Evolutionary conservation across 2,888 invertebrate species (phyloP).

Genomic region (Scotopteryx bipunctaria): DNA sequence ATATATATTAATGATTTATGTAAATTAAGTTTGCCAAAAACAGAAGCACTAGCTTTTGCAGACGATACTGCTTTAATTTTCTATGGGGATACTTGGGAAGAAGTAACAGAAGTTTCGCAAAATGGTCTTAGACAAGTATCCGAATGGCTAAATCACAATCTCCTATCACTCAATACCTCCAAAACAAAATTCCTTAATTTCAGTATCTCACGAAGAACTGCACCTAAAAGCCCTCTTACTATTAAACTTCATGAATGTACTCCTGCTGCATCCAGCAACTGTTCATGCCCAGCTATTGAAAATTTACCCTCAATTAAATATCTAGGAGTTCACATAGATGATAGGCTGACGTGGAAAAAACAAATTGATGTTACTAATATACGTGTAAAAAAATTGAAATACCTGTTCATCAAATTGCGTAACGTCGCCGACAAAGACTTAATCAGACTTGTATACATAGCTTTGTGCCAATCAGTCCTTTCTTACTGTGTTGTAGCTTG

Average conservation of each 20-base stretch:
- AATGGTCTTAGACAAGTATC: background rate
- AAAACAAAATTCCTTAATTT: background rate
- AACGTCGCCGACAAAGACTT: background rate
- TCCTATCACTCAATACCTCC: background rate
- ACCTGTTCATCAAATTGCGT: background rate
- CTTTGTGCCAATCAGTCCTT: background rate
- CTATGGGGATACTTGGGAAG: background rate
- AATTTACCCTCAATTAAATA: background rate
- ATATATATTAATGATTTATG: slow-evolving; percentile 9
- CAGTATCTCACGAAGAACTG: background rate
- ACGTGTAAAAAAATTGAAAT: background rate
- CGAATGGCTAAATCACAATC: background rate
- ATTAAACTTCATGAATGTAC: background rate
- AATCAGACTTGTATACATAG: background rate
- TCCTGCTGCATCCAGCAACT: background rate
- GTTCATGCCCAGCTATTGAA: background rate
- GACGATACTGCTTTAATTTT: background rate
- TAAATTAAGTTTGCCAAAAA: background rate
- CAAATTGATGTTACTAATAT: background rate
- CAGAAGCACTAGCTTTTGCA: background rate
- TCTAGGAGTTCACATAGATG: background rate
- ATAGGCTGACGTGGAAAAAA: background rate
- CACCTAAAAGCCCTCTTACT: background rate
- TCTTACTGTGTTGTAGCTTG: background rate
- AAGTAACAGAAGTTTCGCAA: background rate